Evolutionary conservation across 2,797 vertebrate genomes (phyloP), one percentile per base, ranked within the genome.

Genomic region (Micrastur ruficollis): DNA sequence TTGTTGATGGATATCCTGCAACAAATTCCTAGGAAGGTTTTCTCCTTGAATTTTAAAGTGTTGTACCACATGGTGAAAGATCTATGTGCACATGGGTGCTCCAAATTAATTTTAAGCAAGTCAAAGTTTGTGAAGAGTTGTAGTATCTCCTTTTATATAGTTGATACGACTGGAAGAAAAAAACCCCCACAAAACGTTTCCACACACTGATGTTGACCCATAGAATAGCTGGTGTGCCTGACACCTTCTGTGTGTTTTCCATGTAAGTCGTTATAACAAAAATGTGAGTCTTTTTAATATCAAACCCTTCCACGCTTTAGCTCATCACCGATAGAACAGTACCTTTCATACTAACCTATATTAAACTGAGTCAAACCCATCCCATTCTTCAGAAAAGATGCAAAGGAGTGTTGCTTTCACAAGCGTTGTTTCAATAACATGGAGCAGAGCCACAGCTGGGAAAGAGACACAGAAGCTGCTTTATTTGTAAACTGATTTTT

Each of bases 111-210:
- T 85, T 66, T 70, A 62, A 76, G 23, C 29, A 72, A 0, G 1
- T 46, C 18, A 38, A 34, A 55, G 7, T 83, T 89, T 78, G 31
- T 36, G 42, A 65, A 23, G 18, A 36, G 9, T 44, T 13, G 12
- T 9, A 47, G 2, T 32, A 49, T 66, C 5, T 76, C 15, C 32
- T n/a, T 4, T 25, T 44, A 68, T 22, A 36, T 5, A 80, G 42
- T 5, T 53, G 8, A 36, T 47, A 21, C 0, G 2, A 40, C 11
- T 40, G 11, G 12, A 70, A 86, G 23, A 21, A 63, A 42, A 66
- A 67, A 42, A 2, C 0, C 4, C 0, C 4, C 36, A 36, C 36
- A 36, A 36, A 36, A 59, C 14, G 3, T 50, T 49, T 49, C 34
- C 18, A 38, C 16, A 22, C 5, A 22, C 5, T 32, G 27, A 62